Conservation (phyloP, 2,113 vertebrate species). For the Pelecanoides urinatrix region DNA sequence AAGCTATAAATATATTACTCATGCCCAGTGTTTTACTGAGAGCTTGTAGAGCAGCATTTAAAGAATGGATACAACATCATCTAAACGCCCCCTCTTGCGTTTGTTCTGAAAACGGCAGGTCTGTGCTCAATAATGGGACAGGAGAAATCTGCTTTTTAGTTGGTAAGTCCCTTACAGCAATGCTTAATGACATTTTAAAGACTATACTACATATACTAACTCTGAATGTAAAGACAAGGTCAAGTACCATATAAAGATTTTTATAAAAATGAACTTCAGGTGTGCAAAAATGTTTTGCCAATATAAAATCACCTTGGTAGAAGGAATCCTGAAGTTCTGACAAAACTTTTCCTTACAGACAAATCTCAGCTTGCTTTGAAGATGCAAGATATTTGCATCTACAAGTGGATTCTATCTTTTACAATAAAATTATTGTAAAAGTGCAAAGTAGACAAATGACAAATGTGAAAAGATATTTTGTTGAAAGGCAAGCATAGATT, state of each 20-base stretch:
- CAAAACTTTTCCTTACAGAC: not conserved
- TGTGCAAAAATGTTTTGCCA: not conserved
- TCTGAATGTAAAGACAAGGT: not conserved
- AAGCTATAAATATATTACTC: not conserved
- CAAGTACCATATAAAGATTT: not conserved
- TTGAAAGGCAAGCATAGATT: not conserved
- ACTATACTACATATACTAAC: not conserved
- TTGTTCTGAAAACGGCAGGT: conserved; percentile 46
- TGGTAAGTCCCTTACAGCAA: not conserved
- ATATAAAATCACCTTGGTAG: not conserved
- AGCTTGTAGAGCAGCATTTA: not conserved
- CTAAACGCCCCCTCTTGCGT: conserved; percentile 71
- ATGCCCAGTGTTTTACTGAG: not conserved
- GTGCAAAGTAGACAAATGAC: not conserved
- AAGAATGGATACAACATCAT: not conserved
- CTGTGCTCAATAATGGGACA: not conserved
- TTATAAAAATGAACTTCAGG: not conserved
- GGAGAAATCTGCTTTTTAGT: not conserved
- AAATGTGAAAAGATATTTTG: not conserved
- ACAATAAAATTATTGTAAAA: not conserved
- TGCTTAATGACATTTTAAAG: not conserved
- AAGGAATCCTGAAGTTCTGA: not conserved
- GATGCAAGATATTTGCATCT: not conserved
- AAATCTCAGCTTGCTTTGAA: not conserved
- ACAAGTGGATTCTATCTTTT: not conserved